Conservation (phyloP, 2,113 vertebrate species). For the Leucosticte australis region DNA sequence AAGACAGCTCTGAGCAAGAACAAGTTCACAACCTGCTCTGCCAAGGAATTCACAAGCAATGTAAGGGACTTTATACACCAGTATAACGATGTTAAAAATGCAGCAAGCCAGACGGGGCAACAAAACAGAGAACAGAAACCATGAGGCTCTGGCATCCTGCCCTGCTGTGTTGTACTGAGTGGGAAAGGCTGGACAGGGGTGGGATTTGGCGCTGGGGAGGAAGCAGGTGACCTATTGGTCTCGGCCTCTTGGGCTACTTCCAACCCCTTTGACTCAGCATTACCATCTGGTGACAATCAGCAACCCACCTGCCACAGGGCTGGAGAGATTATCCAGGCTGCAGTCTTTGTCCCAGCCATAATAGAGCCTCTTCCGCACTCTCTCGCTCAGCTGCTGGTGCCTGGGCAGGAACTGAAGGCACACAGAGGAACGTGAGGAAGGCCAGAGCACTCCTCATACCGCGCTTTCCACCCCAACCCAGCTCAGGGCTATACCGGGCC, state of each 20-base stretch:
- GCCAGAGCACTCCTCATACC: fast-evolving
- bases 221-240: neutral
- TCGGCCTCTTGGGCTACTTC: neutral
- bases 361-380: conserved; percentile 89
- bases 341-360: conserved; percentile 91
- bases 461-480: fast-evolving
- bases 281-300: neutral
- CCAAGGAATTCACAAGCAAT: neutral
- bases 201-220: conserved; percentile 8
- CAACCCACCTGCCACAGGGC: conserved; percentile 89
- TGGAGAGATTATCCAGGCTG: conserved; percentile 88
- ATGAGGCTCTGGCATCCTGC: neutral
- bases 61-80: neutral
- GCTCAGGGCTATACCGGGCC: fast-evolving
- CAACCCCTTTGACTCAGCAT: conserved; percentile 30
- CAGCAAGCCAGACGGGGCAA: neutral
- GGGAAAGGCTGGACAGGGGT: neutral
- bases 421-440: neutral
- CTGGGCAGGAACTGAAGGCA: conserved; percentile 86
- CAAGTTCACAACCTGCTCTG: neutral
- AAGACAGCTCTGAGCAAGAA: neutral
- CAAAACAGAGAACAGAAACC: neutral
- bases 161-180: fast-evolving
- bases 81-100: neutral
- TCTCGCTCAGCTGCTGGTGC: conserved; percentile 88